Base-by-base conservation (phyloP, 2,888 invertebrate genomes). In the Ichneumoninae sp. region DNA sequence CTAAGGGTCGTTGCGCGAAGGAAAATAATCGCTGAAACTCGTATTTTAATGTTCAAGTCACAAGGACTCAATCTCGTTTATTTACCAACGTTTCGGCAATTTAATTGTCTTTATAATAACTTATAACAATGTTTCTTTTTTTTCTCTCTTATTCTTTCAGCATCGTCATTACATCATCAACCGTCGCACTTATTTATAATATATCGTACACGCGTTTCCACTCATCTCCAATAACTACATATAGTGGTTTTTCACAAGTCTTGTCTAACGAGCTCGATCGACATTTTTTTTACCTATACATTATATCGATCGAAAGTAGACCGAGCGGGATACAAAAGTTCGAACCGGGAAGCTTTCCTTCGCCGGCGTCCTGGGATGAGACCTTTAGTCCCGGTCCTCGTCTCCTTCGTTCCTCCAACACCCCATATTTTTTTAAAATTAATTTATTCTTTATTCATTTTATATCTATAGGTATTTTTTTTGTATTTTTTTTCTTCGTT, bases 81-180 rank as follows among this genome's bases (percentile, higher is more conserved):
- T 90, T 90, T 89, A 89, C 88, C 90, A 90, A 90, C 87, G 83
- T 87, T 88, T 86, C 87, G 84, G 87, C 88, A 89, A 88, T 87
- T 90, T 85, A 83, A 83, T 88, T 85, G 86, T 90, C 88, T 88
- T 87, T 87, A 86, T 90, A 88, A 89, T 90, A 90, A 90, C 86
- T 89, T 90, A 87, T 89, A 90, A 89, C 90, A 89, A 89, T 87
- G 78, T 87, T 86, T 79, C 69, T 66, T 82, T 78, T 57, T 57
- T 52, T 44, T 47, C 44, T 16, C 44, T 79, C 83, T 76, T 83
- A 74, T 81, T 84, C 74, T 80, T 70, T 60, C 66, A 62, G 68
- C 87, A 80, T 80, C 76, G 74, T 70, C 84, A 78, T 85, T 66
- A 84, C 76, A 66, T 74, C 62, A 33, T 74, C 57, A 69, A 54